Evolutionary conservation across 1,140 invertebrate species (phyloP).

Genomic region (Penaeus chinensis): DNA sequence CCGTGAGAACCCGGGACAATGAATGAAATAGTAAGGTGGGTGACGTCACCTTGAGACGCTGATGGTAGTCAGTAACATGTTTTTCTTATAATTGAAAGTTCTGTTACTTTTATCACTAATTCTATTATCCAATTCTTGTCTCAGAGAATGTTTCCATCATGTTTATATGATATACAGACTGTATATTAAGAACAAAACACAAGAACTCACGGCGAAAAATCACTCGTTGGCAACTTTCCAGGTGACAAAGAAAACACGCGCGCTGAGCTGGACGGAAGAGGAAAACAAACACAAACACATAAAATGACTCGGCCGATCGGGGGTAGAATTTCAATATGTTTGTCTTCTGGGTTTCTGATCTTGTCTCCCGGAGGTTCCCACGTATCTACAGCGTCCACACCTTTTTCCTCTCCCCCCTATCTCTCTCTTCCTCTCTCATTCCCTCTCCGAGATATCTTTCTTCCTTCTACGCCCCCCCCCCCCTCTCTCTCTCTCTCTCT

Average conservation of each 20-base stretch:
- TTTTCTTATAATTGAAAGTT: too few relatives aligned
- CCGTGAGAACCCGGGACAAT: conserved; percentile 38
- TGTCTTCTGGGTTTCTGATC: conserved; percentile 30
- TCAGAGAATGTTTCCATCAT: too few relatives aligned
- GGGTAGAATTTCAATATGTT: conserved; percentile 51
- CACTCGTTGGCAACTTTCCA: background rate
- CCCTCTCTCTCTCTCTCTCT: background rate
- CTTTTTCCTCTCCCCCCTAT: background rate
- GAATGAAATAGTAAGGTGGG: conserved; percentile 40
- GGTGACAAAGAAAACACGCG: conserved; percentile 33
- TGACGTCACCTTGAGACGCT: conserved; percentile 25
- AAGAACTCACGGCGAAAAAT: background rate
- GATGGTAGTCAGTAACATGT: too few relatives aligned
- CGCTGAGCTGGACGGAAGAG: conserved; percentile 16
- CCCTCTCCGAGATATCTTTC: background rate
- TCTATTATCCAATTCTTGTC: too few relatives aligned
- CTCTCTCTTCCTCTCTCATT: background rate
- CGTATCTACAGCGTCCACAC: background rate
- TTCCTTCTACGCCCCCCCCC: background rate
- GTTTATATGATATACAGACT: too few relatives aligned
- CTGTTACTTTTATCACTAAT: too few relatives aligned
- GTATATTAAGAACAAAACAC: too few relatives aligned
- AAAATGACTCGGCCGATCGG: conserved; percentile 36
- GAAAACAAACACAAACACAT: conserved; percentile 46
- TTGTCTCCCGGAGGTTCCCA: conserved; percentile 15